These are phyloP conservation scores for Lamellibrachia luymesi DNA, from an alignment of 1,140 invertebrate species.

Conservation along the genomic window DNA sequence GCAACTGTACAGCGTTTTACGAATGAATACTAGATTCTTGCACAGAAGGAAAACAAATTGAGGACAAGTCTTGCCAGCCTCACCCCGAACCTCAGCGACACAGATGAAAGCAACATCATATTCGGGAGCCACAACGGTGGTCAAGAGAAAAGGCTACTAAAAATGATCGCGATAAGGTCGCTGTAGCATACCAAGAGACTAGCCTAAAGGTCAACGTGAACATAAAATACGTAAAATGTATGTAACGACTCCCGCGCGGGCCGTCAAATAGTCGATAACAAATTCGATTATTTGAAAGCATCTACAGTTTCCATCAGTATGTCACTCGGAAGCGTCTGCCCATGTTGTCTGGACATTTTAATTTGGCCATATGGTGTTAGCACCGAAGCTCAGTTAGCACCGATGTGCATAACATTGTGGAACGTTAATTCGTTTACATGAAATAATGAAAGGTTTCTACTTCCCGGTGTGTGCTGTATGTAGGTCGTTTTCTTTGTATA, in stretches of 20 bases:
- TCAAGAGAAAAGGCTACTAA: background rate
- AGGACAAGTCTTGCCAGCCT: too few species aligned
- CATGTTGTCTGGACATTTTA: background rate
- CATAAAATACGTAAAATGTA: background rate
- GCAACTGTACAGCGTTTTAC: too few species aligned
- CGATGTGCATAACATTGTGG: conserved; percentile 11
- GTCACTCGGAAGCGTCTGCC: background rate
- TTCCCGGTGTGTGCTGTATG: background rate
- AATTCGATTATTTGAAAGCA: background rate
- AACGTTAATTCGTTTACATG: conserved; percentile 9
- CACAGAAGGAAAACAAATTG: too few species aligned
- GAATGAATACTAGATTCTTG: too few species aligned
- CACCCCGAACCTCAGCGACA: too few species aligned
- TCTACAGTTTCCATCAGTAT: background rate
- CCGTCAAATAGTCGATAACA: conserved; percentile 4
- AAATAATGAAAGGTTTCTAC: background rate
- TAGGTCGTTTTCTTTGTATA: background rate
- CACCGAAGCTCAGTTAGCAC: background rate
- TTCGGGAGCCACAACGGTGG: background rate
- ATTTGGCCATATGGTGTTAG: background rate
- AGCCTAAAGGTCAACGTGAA: background rate
- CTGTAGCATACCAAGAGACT: background rate
- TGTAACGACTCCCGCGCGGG: background rate
- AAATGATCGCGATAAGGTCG: background rate
- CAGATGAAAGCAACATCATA: background rate